Evolutionary conservation across 2,888 invertebrate genomes (phyloP).

Genomic region (Drosophila aldrichi): DNA sequence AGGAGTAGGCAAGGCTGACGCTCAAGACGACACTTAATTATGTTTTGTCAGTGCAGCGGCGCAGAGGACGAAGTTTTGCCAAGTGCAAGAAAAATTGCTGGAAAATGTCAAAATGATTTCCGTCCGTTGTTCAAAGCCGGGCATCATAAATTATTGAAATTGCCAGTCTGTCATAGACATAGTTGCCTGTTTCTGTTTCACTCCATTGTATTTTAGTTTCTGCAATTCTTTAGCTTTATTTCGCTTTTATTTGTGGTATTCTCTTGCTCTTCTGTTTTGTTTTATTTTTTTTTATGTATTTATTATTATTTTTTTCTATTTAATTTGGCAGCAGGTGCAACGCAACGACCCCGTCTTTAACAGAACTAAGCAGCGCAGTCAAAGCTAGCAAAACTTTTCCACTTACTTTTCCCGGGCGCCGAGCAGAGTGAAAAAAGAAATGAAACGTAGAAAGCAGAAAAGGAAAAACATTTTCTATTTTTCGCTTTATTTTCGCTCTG

Average conservation of each 20-base stretch:
- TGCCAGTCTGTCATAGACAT: conserved; percentile 71
- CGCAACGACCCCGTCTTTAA: conserved; percentile 59
- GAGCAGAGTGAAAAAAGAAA: background rate
- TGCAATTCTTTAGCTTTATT: conserved; percentile 13
- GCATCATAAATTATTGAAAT: conserved; percentile 77
- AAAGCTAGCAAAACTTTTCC: conserved; percentile 65
- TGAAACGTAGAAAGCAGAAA: conserved; percentile 8
- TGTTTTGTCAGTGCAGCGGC: conserved; percentile 55
- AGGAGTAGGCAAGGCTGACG: conserved; percentile 9
- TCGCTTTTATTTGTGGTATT: conserved; percentile 11
- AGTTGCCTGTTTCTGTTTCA: conserved; percentile 45
- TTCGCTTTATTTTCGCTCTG: conserved; percentile 9
- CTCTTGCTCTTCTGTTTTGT: background rate
- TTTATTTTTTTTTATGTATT: background rate
- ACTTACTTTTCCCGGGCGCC: conserved; percentile 59
- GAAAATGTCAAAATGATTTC: conserved; percentile 74
- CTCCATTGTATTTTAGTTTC: conserved; percentile 33
- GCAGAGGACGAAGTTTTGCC: conserved; percentile 40
- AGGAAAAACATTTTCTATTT: conserved; percentile 15
- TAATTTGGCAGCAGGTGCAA: conserved; percentile 75
- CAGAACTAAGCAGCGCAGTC: conserved; percentile 48
- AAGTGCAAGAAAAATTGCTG: conserved; percentile 65
- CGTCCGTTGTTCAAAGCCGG: conserved; percentile 39
- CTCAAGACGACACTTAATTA: conserved; percentile 77
- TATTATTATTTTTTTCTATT: conserved; percentile 55